These are phyloP conservation scores for Stigmatopora nigra DNA, from an alignment of 2,113 vertebrate genomes.

Conservation along the genomic window DNA sequence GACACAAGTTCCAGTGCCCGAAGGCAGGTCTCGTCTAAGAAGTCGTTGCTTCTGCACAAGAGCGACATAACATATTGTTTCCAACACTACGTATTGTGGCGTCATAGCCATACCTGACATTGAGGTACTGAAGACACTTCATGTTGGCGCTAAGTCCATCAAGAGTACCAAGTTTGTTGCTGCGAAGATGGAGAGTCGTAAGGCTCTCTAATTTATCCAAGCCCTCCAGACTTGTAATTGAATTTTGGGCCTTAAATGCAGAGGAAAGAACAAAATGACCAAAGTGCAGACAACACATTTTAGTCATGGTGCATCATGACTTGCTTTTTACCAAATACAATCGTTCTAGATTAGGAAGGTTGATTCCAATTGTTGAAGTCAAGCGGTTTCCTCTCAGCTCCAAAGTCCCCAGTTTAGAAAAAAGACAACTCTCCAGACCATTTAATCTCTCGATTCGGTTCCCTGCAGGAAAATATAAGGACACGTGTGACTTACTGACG, in stretches of 20 bases:
- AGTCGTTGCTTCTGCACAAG: conserved; percentile 57
- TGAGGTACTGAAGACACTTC: conserved; percentile 85
- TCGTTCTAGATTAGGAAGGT: conserved; percentile 75
- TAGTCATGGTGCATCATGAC: not conserved
- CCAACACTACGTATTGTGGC: too few species aligned
- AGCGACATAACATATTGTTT: not conserved
- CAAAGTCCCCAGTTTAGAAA: conserved; percentile 75
- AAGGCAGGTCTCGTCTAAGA: conserved; percentile 45
- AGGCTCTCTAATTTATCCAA: conserved; percentile 73
- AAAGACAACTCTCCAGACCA: conserved; percentile 63
- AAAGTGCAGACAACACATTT: not conserved
- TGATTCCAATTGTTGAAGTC: conserved; percentile 75
- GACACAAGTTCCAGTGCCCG: conserved; percentile 44
- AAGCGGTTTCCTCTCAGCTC: conserved; percentile 82
- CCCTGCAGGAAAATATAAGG: conserved; percentile 57
- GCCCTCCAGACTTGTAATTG: conserved; percentile 74
- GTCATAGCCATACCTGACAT: conserved; percentile 61
- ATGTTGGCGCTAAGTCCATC: conserved; percentile 76
- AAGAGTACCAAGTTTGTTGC: conserved; percentile 79
- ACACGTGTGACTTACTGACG: not conserved
- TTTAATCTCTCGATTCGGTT: conserved; percentile 71
- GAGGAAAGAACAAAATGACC: not conserved
- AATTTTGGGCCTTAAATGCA: conserved; percentile 77
- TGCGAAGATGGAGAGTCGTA: conserved; percentile 80
- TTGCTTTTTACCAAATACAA: conserved; percentile 80